A percentile compares a stretch with the other conserved stretches of the same genome.
Conservation (phyloP, 2,888 invertebrate species). For the Thecocarcelia acutangulata region DNA sequence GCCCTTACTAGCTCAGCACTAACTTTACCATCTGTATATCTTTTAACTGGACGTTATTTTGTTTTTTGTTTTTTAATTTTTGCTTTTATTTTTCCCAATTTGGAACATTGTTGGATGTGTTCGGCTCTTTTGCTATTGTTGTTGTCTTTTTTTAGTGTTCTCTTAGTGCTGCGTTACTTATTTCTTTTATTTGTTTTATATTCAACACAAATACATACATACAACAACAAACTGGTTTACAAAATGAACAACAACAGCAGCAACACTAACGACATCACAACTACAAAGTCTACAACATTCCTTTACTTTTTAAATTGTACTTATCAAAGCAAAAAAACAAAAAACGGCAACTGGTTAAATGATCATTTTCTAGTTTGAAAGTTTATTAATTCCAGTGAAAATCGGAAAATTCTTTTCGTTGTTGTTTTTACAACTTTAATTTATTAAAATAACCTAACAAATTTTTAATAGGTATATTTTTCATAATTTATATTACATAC, state of each 20-base stretch:
- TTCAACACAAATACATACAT: conserved; percentile 62
- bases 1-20: conserved; percentile 34
- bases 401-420: conserved; percentile 34
- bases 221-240: conserved; percentile 67
- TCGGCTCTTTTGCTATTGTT: conserved; percentile 33
- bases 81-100: conserved; percentile 48
- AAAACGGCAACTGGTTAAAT: conserved; percentile 6
- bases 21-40: conserved; percentile 31
- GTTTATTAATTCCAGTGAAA: conserved; percentile 26
- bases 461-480: background rate
- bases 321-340: background rate
- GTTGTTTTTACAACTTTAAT: too few species aligned
- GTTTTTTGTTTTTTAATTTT: conserved; percentile 21
- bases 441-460: too few species aligned
- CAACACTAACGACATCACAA: conserved; percentile 39
- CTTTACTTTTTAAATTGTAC: conserved; percentile 36
- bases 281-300: conserved; percentile 60
- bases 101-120: conserved; percentile 57
- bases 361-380: conserved; percentile 37
- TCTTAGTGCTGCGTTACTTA: conserved; percentile 48
- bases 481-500: background rate
- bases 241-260: conserved; percentile 51
- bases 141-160: conserved; percentile 29
- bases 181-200: conserved; percentile 34
- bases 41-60: conserved; percentile 21